Conservation (phyloP, 2,113 vertebrate species). For the Anhinga anhinga region DNA sequence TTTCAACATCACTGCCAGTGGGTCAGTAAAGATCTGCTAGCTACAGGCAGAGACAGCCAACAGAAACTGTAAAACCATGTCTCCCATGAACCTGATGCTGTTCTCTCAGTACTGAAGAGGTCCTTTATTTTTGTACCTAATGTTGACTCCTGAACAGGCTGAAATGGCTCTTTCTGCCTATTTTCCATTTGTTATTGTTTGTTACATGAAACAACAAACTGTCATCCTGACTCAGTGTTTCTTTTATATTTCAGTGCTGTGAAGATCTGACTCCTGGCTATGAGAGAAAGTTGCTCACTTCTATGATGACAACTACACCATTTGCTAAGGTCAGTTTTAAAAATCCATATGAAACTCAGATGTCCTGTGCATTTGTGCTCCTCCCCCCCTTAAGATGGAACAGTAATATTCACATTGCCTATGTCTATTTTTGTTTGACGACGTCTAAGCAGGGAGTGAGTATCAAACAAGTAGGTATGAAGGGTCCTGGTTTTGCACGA, state of each 20-base stretch:
- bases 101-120: background rate
- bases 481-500: background rate
- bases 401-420: accelerated
- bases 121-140: background rate
- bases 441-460: background rate
- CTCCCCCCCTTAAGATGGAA: background rate
- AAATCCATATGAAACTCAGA: background rate
- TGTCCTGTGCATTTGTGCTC: background rate
- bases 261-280: conserved; percentile 18
- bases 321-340: background rate
- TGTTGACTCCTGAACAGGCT: background rate
- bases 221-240: background rate
- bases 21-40: background rate
- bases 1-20: background rate
- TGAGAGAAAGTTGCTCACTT: background rate
- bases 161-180: background rate
- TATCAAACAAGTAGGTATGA: background rate
- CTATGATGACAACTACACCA: background rate
- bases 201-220: conserved; percentile 1
- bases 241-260: background rate
- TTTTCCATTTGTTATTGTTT: background rate
- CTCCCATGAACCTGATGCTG: background rate
- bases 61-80: background rate
- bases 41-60: background rate
- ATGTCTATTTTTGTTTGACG: accelerated